Conservation (phyloP, 2,113 vertebrate species). For the Marmota monax region DNA sequence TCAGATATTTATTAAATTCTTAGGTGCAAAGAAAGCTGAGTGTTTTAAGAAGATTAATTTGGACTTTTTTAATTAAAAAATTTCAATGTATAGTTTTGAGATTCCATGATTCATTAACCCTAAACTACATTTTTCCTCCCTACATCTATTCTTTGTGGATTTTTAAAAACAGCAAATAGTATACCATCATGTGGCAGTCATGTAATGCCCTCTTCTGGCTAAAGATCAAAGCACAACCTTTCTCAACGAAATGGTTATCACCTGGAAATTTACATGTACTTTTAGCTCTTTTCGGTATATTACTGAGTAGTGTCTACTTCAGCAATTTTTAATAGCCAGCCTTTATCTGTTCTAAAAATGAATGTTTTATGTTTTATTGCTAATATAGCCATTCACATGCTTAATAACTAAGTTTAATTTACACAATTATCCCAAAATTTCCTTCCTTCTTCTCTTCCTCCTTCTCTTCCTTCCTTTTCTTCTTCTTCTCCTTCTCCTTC, state of each 20-base stretch:
- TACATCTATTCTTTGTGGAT: neutral
- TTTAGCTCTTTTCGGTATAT: neutral
- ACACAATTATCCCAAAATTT: neutral
- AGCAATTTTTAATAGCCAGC: neutral
- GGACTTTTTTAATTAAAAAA: neutral
- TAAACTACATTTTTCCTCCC: neutral
- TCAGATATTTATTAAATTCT: neutral
- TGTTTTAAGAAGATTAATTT: neutral
- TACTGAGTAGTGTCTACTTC: neutral
- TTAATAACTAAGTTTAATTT: slow-evolving; percentile 9
- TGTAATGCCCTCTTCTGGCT: slow-evolving; percentile 69
- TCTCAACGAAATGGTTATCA: neutral
- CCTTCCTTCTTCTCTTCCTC: neutral
- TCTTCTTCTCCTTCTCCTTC: too few relatives aligned
- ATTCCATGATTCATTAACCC: neutral
- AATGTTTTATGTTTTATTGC: neutral
- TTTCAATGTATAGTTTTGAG: neutral
- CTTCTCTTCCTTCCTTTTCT: too few relatives aligned
- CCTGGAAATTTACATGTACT: neutral
- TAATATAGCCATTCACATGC: neutral
- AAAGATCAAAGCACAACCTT: neutral
- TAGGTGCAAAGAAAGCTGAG: neutral
- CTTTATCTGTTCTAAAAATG: neutral
- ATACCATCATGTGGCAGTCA: neutral
- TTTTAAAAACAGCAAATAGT: neutral